These are phyloP conservation scores for Carlito syrichta DNA, from an alignment of 2,113 vertebrate genomes.

Conservation along the genomic window DNA sequence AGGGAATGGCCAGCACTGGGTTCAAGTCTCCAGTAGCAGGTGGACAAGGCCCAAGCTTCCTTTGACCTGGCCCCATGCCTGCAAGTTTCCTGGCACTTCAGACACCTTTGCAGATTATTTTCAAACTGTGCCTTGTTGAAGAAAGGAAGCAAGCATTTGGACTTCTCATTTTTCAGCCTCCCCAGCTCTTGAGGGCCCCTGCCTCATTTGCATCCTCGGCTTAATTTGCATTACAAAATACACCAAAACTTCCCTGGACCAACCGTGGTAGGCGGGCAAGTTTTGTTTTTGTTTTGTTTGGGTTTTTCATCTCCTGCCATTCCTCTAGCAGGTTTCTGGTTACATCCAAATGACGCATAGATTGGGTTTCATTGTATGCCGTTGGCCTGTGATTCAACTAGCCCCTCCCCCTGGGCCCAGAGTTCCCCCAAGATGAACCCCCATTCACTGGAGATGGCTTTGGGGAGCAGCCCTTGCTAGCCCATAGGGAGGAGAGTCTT, in stretches of 20 bases:
- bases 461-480: constrained; percentile 13
- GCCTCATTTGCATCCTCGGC: constrained; percentile 68
- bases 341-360: constrained; percentile 74
- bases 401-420: background rate
- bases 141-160: background rate
- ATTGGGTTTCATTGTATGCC: constrained; percentile 71
- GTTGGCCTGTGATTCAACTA: constrained; percentile 20
- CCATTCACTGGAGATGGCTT: background rate
- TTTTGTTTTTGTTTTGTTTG: constrained; percentile 65
- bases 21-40: background rate
- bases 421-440: constrained; percentile 54
- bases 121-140: background rate
- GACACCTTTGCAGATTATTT: background rate
- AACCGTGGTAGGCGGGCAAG: constrained; percentile 4
- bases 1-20: background rate
- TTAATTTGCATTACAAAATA: constrained; percentile 71
- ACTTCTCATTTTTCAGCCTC: background rate
- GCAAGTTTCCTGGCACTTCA: background rate
- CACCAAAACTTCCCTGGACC: constrained; percentile 53
- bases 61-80: background rate
- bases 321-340: constrained; percentile 75
- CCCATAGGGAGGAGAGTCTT: background rate
- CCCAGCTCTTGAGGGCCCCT: background rate
- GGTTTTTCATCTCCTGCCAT: constrained; percentile 64
- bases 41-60: background rate